Evolutionary conservation across 2,113 vertebrate species (phyloP).

Genomic region (Etheostoma spectabile): DNA sequence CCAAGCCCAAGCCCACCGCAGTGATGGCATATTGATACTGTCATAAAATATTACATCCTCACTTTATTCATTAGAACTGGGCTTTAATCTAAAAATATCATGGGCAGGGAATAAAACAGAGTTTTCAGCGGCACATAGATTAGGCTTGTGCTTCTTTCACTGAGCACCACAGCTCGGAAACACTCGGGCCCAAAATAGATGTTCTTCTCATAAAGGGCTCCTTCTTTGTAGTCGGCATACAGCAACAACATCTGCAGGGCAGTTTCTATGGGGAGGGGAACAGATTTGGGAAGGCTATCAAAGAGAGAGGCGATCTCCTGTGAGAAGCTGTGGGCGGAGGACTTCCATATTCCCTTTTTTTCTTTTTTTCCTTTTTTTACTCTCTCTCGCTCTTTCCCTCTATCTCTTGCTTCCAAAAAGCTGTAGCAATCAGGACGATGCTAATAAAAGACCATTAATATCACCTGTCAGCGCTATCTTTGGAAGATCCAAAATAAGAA

Average conservation of each 20-base stretch:
- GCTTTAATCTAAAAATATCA: conserved; percentile 89
- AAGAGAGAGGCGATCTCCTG: conserved; percentile 85
- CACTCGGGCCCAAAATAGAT: conserved; percentile 84
- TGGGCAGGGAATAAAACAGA: conserved; percentile 81
- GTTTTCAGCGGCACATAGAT: conserved; percentile 78
- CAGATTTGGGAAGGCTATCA: conserved; percentile 86
- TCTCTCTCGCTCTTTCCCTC: conserved; percentile 44
- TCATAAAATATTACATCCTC: conserved; percentile 83
- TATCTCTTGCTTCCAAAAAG: conserved; percentile 70
- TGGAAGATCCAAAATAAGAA: conserved; percentile 80
- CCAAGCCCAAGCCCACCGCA: conserved; percentile 55
- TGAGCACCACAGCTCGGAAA: conserved; percentile 81
- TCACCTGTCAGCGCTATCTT: conserved; percentile 84
- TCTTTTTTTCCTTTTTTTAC: conserved; percentile 19
- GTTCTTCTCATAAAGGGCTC: conserved; percentile 85
- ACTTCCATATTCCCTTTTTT: conserved; percentile 74
- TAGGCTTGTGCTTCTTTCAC: conserved; percentile 71
- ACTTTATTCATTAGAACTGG: conserved; percentile 79
- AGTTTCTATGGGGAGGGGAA: conserved; percentile 84
- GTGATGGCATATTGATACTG: conserved; percentile 80
- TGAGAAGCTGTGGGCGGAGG: conserved; percentile 80
- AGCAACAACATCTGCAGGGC: conserved; percentile 88
- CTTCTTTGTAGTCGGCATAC: conserved; percentile 87
- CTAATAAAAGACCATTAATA: conserved; percentile 86
- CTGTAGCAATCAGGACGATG: conserved; percentile 77